A percentile compares a stretch with the other conserved stretches of the same genome.
Evolutionary conservation across 1,140 invertebrate genomes (phyloP).

Genomic region (Caenorhabditis latens): DNA sequence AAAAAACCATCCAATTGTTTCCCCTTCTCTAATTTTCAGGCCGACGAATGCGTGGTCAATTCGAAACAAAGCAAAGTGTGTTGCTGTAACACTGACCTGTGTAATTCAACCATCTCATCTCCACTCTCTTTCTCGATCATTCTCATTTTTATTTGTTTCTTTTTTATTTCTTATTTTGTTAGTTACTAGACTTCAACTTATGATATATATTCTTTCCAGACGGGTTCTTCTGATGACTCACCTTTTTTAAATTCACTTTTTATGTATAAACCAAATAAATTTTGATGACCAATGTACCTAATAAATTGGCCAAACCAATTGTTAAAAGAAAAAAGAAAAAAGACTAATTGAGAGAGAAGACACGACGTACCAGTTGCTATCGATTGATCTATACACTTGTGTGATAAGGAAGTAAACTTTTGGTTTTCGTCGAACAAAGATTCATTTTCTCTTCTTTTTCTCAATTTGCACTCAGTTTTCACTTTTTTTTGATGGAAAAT

Average conservation of each 20-base stretch:
- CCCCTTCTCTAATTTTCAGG: neutral
- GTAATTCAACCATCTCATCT: neutral
- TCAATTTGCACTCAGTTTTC: neutral
- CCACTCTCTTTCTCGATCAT: neutral
- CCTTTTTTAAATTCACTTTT: constrained; percentile 11
- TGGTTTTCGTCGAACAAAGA: constrained; percentile 41
- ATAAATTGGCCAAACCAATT: constrained; percentile 1
- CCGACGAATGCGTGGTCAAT: constrained; percentile 46
- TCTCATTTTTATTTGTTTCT: neutral
- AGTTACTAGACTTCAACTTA: neutral
- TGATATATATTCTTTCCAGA: neutral
- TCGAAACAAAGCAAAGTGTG: constrained; percentile 50
- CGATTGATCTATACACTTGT: constrained; percentile 20
- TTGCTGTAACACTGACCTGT: constrained; percentile 34
- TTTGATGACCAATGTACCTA: no score
- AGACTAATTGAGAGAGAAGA: no score
- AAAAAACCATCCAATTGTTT: no score
- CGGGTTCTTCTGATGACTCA: constrained; percentile 35
- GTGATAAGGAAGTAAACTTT: constrained; percentile 32
- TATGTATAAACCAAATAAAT: no score
- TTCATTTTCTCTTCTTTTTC: neutral
- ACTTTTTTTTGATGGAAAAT: no score
- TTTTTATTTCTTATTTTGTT: neutral
- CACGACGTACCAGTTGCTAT: constrained; percentile 20
- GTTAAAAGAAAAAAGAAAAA: neutral